These are phyloP conservation scores for Cephus nigrinus DNA, from an alignment of 2,888 invertebrate species.

Conservation along the genomic window DNA sequence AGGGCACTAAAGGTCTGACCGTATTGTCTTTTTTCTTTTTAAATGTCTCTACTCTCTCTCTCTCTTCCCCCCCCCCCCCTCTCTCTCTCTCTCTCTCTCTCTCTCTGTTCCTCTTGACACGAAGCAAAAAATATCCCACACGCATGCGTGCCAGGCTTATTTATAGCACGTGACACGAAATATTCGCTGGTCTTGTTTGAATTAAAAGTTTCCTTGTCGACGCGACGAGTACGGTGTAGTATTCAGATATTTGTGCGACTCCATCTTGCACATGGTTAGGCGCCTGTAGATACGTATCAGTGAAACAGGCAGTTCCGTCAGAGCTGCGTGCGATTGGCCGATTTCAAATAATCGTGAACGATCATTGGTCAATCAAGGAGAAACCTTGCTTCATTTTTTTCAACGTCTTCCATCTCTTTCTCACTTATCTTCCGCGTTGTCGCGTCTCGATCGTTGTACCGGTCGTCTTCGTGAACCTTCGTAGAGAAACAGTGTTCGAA, in stretches of 20 bases:
- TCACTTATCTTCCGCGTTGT: neutral
- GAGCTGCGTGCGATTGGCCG: neutral
- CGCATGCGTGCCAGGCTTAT: constrained; percentile 1
- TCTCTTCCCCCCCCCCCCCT: too few relatives aligned
- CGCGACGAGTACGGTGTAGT: neutral
- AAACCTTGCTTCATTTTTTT: neutral
- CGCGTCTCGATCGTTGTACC: neutral
- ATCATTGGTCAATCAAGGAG: neutral
- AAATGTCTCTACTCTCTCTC: neutral
- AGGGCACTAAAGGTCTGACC: neutral
- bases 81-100: neutral
- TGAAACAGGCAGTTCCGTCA: neutral
- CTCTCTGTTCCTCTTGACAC: neutral
- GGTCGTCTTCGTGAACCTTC: neutral
- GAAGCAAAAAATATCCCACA: neutral
- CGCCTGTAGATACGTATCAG: neutral
- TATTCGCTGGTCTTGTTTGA: neutral
- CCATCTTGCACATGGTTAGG: neutral
- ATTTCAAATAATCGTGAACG: neutral
- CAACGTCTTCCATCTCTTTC: neutral
- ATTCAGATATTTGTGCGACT: neutral
- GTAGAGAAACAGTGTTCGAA: neutral
- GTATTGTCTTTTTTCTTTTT: neutral
- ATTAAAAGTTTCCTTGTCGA: neutral
- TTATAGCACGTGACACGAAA: neutral